Evolutionary conservation across 2,888 invertebrate genomes (phyloP).

Genomic region (Urechis unicinctus): DNA sequence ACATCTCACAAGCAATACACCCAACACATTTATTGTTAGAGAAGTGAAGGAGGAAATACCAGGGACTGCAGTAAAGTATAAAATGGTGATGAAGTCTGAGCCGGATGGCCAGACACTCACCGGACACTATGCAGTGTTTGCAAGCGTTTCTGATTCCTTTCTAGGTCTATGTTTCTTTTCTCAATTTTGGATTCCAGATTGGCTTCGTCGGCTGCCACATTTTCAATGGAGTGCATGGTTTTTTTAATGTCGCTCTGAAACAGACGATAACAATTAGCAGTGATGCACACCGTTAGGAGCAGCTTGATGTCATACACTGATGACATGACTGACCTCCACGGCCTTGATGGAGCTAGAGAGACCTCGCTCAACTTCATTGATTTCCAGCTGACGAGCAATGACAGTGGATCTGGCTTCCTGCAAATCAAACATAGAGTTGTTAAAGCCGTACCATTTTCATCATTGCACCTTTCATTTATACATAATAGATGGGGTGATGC

Average conservation of each 20-base stretch:
- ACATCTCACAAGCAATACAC: too few species aligned
- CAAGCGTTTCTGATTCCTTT: conserved; percentile 85
- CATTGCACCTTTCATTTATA: background rate
- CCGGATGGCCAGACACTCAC: conserved; percentile 52
- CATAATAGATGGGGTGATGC: background rate
- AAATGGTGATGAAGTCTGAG: too few species aligned
- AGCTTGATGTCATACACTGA: background rate
- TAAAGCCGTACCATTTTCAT: too few species aligned
- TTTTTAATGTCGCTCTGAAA: conserved; percentile 64
- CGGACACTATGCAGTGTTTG: conserved; percentile 91
- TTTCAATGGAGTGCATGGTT: conserved; percentile 66
- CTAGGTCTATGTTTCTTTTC: conserved; percentile 79
- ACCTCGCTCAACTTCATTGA: conserved; percentile 69
- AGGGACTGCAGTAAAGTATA: background rate
- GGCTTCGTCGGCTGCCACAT: conserved; percentile 79
- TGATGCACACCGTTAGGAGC: background rate
- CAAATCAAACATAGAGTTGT: background rate
- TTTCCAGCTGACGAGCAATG: conserved; percentile 76
- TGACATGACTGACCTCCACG: conserved; percentile 51
- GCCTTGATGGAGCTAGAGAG: conserved; percentile 69
- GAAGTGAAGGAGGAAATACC: background rate
- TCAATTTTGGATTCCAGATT: conserved; percentile 87
- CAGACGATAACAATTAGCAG: background rate
- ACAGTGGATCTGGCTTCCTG: conserved; percentile 73
- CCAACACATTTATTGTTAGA: background rate